Percentiles rank a stretch among this genome's conserved stretches.
phyloP scores from a whole-genome alignment of 2,797 vertebrate genomes.

The Alosa sapidissima region DNA sequence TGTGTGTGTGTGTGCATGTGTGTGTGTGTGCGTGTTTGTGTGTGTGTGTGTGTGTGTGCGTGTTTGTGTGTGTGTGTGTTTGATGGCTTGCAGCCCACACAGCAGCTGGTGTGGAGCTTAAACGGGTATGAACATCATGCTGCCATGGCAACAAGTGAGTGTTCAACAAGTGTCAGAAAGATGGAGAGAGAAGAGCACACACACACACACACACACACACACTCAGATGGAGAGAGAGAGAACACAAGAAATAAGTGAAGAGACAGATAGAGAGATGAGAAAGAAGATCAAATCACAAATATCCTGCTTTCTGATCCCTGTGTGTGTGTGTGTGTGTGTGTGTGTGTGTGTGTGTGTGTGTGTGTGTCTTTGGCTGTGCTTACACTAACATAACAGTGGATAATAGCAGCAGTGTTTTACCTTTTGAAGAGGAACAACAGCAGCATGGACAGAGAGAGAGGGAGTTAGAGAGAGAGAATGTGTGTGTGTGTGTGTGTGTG shows the following conservation, averaged over 20 bases:
- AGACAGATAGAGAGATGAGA: too few relatives aligned
- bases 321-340: too few relatives aligned
- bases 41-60: conserved; percentile 33
- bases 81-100: conserved; percentile 12
- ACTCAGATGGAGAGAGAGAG: neutral
- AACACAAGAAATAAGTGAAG: neutral
- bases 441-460: neutral
- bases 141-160: conserved; percentile 3
- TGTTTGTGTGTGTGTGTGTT: conserved; percentile 16
- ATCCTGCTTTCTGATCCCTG: too few relatives aligned
- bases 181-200: neutral
- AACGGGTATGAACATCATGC: neutral
- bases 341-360: too few relatives aligned
- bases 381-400: too few relatives aligned
- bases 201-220: conserved; percentile 3
- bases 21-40: conserved; percentile 28
- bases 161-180: neutral
- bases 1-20: conserved; percentile 18
- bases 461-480: neutral
- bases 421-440: too few relatives aligned
- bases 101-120: conserved; percentile 8
- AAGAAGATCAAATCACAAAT: too few relatives aligned
- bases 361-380: too few relatives aligned
- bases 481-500: too few relatives aligned
- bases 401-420: too few relatives aligned